Evolutionary conservation across 1,140 invertebrate species (phyloP).

Genomic region (Philopotamus ludificatus): DNA sequence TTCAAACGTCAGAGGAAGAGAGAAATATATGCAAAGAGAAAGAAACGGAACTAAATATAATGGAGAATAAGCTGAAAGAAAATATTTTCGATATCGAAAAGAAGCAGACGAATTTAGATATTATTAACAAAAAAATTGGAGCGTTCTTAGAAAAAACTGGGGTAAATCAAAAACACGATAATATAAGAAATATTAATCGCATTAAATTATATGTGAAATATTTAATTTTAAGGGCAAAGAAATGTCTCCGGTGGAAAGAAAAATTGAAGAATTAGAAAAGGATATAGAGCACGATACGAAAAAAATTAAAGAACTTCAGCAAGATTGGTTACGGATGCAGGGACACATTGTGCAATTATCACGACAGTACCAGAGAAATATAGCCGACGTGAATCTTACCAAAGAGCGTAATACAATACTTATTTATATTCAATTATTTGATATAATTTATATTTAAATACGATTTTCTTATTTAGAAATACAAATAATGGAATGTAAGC

Average conservation of each 20-base stretch:
- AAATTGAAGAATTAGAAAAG: slow-evolving; percentile 61
- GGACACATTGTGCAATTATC: slow-evolving; percentile 66
- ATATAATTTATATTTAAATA: slow-evolving; percentile 10
- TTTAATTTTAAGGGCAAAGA: slow-evolving; percentile 26
- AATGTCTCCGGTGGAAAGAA: slow-evolving; percentile 51
- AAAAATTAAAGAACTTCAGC: slow-evolving; percentile 63
- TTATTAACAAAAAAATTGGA: slow-evolving; percentile 23
- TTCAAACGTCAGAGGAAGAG: slow-evolving; percentile 47
- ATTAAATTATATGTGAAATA: not conserved
- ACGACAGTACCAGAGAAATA: slow-evolving; percentile 63
- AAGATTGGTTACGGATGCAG: slow-evolving; percentile 74
- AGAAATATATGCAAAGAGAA: slow-evolving; percentile 45
- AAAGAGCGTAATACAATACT: slow-evolving; percentile 60
- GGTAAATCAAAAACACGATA: slow-evolving; percentile 4
- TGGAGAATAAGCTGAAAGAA: slow-evolving; percentile 58
- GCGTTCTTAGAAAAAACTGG: slow-evolving; percentile 13
- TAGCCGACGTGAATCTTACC: slow-evolving; percentile 65
- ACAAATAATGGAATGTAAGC: slow-evolving; percentile 73
- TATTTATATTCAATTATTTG: slow-evolving; percentile 6
- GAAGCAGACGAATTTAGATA: slow-evolving; percentile 11
- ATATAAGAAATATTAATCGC: not conserved
- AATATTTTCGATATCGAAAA: slow-evolving; percentile 30
- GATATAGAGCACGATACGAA: slow-evolving; percentile 59
- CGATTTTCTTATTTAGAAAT: slow-evolving; percentile 57
- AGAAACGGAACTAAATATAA: slow-evolving; percentile 52